Conservation (phyloP, 1,140 invertebrate species). For the Papilio aristodemus region DNA sequence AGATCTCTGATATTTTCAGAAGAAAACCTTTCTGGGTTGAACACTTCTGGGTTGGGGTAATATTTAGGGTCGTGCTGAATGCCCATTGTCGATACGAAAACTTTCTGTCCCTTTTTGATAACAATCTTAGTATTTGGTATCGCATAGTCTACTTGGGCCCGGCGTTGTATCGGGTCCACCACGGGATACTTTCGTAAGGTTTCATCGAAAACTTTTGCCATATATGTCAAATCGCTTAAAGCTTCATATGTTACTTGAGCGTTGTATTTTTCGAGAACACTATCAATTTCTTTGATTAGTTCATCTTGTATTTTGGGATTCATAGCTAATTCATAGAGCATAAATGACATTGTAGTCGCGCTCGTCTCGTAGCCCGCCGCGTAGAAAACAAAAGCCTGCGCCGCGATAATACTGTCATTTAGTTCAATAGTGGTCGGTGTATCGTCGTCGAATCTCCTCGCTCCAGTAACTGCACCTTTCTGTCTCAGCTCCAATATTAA, state of each 20-base stretch:
- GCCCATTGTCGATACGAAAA: constrained; percentile 40
- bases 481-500: constrained; percentile 55
- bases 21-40: constrained; percentile 81
- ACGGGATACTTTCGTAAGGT: constrained; percentile 82
- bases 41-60: constrained; percentile 74
- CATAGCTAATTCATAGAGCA: constrained; percentile 59
- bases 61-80: constrained; percentile 49
- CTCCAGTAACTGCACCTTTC: constrained; percentile 25
- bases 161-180: constrained; percentile 63
- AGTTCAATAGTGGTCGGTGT: constrained; percentile 33
- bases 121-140: constrained; percentile 73
- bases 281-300: constrained; percentile 52
- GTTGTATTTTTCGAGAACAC: constrained; percentile 54
- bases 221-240: constrained; percentile 68
- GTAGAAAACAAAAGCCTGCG: constrained; percentile 65
- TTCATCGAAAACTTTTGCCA: constrained; percentile 54
- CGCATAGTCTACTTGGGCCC: constrained; percentile 63
- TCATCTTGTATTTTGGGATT: constrained; percentile 59
- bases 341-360: constrained; percentile 42
- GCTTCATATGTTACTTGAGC: constrained; percentile 63
- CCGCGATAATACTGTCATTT: constrained; percentile 54
- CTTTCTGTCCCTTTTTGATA: constrained; percentile 67
- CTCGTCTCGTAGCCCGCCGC: constrained; percentile 58
- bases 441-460: constrained; percentile 7
- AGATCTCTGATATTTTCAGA: constrained; percentile 64